These are phyloP conservation scores for Hypercompe scribonia DNA, from an alignment of 2,888 invertebrate genomes.

Conservation along the genomic window DNA sequence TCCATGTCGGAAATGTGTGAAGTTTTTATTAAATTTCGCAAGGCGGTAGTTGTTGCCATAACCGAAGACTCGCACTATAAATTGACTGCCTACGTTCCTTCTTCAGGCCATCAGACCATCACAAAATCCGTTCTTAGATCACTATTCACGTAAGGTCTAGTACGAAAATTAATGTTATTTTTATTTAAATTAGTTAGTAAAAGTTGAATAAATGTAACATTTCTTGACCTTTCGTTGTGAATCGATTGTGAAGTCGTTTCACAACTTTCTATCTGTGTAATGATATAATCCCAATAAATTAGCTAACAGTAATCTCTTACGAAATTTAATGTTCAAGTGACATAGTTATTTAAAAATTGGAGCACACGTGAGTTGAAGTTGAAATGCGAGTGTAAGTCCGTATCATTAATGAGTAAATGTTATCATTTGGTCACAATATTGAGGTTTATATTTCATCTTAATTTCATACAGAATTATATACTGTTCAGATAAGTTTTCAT, in stretches of 20 bases:
- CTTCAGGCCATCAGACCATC: too few species aligned
- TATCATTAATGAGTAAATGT: neutral
- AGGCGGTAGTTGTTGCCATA: too few species aligned
- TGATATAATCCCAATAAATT: slow-evolving; percentile 1
- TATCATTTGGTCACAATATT: neutral
- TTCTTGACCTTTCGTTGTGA: slow-evolving; percentile 12
- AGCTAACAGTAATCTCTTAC: slow-evolving; percentile 7
- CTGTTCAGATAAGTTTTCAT: too few species aligned
- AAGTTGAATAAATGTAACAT: slow-evolving; percentile 2
- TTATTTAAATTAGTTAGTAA: neutral
- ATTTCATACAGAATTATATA: too few species aligned
- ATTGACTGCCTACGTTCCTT: too few species aligned
- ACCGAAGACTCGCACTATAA: too few species aligned
- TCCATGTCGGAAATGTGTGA: too few species aligned
- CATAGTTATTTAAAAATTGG: neutral
- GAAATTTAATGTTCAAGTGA: slow-evolving; percentile 3
- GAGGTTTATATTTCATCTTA: neutral
- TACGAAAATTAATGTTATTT: too few species aligned
- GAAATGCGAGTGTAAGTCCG: neutral
- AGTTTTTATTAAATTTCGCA: too few species aligned
- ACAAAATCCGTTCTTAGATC: too few species aligned
- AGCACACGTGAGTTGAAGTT: neutral
- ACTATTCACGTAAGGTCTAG: too few species aligned
- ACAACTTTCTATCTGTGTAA: slow-evolving; percentile 13
- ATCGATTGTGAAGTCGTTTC: slow-evolving; percentile 4